Evolutionary conservation across 2,888 invertebrate genomes (phyloP), one percentile per base, ranked within the genome.

Genomic region (Hydropsyche betteni): DNA sequence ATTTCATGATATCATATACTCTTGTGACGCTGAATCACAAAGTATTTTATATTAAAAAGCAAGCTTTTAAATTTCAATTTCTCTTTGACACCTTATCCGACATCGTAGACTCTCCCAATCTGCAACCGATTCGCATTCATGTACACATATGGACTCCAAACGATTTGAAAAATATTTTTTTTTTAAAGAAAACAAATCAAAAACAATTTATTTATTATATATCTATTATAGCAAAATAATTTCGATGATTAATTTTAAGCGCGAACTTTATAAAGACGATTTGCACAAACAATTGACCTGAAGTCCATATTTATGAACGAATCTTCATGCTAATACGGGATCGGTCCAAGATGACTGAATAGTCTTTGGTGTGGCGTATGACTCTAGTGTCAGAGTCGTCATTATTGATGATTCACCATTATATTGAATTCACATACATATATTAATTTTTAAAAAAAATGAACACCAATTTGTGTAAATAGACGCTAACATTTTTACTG

Each of bases 381-480:
- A 64, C 64, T 64, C 64, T 33, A 61, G 33, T 14, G 53, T 58
- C 58, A 58, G 36, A 64, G 64, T 64, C 36, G 34, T 34, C 34
- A 64, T 64, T 64, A 36, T 64, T 64, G 64, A 36, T 64, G 64
- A 64, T 36, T 36, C 64, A 64, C 36, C 64, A 36, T 64, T 36
- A 64, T 36, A 33, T 36, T 64, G 6, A 64, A 64, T 64, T n/a
- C 64, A 64, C 64, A 36, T 64, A 64, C 64, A 64, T 64, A 8
- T 64, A 64, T 34, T 64, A 44, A 24, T 58, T 58, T 55, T 6
- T 4, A 64, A 64, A 24, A 64, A 64, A 36, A 36, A n/a, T 64
- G 64, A 64, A 64, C 64, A 64, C 64, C 64, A 64, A 64, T 64
- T 55, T 64, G 14, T 58, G 58, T 58, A 58, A 58, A 58, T 58